phyloP scores from a whole-genome alignment of 2,888 invertebrate genomes.

The Drosophila emarginata region DNA sequence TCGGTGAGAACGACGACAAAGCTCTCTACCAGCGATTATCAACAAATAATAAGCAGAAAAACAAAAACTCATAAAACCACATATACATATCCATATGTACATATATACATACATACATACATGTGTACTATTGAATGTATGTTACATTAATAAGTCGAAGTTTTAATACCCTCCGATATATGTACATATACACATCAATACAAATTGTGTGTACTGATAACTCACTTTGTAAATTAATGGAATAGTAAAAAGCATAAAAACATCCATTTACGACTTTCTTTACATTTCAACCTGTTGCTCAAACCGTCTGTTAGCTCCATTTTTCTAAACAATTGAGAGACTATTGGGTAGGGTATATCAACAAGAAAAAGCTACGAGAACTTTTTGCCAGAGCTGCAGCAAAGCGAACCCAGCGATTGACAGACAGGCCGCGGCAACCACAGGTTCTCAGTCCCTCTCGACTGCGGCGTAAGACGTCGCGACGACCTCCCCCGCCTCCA shows the following conservation, averaged over 20 bases:
- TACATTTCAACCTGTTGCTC: background rate
- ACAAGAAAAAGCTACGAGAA: background rate
- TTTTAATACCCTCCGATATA: background rate
- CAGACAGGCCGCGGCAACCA: constrained; percentile 65
- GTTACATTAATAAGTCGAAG: background rate
- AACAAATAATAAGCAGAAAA: constrained; percentile 38
- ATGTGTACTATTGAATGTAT: background rate
- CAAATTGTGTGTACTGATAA: too few relatives aligned
- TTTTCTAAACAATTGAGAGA: background rate
- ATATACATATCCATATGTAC: background rate
- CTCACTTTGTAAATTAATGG: too few relatives aligned
- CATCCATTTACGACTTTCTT: background rate
- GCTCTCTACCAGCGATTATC: constrained; percentile 51
- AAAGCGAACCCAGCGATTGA: constrained; percentile 61
- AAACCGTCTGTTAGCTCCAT: background rate
- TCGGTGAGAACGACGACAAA: constrained; percentile 1
- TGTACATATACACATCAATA: too few relatives aligned
- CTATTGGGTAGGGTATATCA: constrained; percentile 16
- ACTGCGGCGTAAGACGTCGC: background rate
- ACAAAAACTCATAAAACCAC: constrained; percentile 14
- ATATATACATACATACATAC: background rate
- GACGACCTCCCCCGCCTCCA: constrained; percentile 50
- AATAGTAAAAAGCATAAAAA: background rate
- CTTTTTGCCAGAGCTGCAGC: constrained; percentile 19
- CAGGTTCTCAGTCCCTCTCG: constrained; percentile 17